Percentiles rank a stretch among this genome's conserved stretches.
phyloP scores from a whole-genome alignment of 2,888 invertebrate genomes.

The Cheilosia variabilis region DNA sequence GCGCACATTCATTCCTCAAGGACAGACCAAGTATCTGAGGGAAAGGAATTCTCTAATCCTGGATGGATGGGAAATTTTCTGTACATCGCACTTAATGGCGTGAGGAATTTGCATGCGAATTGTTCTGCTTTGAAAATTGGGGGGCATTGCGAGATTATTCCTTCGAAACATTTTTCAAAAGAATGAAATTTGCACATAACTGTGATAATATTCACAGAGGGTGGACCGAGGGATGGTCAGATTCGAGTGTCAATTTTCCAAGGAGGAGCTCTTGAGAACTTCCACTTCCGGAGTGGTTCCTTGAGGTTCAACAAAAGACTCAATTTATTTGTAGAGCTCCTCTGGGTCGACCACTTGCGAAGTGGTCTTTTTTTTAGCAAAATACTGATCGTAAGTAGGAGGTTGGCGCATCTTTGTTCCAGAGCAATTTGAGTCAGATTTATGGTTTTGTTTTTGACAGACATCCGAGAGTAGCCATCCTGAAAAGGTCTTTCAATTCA shows the following conservation, averaged over 20 bases:
- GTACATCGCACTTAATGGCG: slow-evolving; percentile 56
- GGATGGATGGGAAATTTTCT: slow-evolving; percentile 34
- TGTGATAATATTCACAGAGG: slow-evolving; percentile 23
- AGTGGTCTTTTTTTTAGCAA: too few species aligned
- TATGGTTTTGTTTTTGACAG: too few species aligned
- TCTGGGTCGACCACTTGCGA: too few species aligned
- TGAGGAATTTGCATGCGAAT: slow-evolving; percentile 65
- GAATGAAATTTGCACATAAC: slow-evolving; percentile 56
- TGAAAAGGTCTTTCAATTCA: too few species aligned
- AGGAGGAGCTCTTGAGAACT: not conserved
- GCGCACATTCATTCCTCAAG: slow-evolving; percentile 31
- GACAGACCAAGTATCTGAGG: slow-evolving; percentile 10
- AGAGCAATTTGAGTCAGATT: too few species aligned
- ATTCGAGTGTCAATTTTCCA: not conserved
- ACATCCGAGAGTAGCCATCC: too few species aligned
- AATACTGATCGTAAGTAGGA: too few species aligned
- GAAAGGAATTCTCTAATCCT: slow-evolving; percentile 54
- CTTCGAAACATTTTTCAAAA: slow-evolving; percentile 34
- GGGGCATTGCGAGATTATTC: slow-evolving; percentile 47
- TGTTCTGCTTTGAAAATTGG: slow-evolving; percentile 65
- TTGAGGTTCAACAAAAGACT: too few species aligned
- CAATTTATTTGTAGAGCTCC: too few species aligned
- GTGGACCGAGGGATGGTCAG: slow-evolving; percentile 31
- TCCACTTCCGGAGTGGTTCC: too few species aligned
- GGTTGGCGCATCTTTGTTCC: too few species aligned